phyloP scores from a whole-genome alignment of 2,888 invertebrate genomes.

The Tipula helvola region DNA sequence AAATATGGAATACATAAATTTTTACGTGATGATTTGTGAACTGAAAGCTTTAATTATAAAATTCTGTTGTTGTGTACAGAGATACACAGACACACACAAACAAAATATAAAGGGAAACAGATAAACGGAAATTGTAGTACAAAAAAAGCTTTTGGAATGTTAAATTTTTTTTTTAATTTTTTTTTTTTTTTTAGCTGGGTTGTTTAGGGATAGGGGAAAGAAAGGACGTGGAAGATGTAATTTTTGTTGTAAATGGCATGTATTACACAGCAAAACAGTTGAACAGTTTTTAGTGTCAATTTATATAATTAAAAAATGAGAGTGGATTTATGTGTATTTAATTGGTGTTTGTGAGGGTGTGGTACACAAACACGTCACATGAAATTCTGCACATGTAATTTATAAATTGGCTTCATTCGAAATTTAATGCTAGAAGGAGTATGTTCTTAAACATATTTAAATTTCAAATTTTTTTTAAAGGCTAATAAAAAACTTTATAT shows the following conservation, averaged over 20 bases:
- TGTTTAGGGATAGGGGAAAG: not conserved
- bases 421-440: too few relatives aligned
- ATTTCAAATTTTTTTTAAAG: too few relatives aligned
- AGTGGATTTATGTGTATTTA: not conserved
- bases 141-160: not conserved
- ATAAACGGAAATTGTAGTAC: not conserved
- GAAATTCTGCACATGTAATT: not conserved
- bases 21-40: slow-evolving; percentile 4
- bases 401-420: too few relatives aligned
- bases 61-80: not conserved
- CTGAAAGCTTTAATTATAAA: slow-evolving; percentile 4
- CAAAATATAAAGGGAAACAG: not conserved
- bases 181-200: not conserved
- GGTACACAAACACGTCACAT: not conserved
- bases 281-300: not conserved
- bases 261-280: not conserved
- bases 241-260: not conserved
- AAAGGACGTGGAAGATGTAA: not conserved
- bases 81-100: not conserved
- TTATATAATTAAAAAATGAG: not conserved
- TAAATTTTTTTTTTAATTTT: not conserved
- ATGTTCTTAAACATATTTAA: too few relatives aligned
- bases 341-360: not conserved
- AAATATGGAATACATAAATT: not conserved
- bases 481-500: too few relatives aligned